Conservation (phyloP, 2,113 vertebrate genomes). For the Poeciliopsis retropinna region DNA sequence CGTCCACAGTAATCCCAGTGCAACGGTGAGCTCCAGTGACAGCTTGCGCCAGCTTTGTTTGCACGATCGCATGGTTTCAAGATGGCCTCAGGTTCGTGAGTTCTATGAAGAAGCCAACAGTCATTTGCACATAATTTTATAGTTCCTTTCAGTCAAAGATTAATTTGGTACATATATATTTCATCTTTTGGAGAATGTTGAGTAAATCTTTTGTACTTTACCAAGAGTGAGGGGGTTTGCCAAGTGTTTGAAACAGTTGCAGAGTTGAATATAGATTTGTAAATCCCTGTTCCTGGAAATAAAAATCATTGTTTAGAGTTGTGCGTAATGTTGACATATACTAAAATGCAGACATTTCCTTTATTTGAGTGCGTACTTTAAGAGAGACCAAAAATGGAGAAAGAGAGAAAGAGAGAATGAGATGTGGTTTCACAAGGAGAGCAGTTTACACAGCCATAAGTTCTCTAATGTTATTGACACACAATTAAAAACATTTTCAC, state of each 20-base stretch:
- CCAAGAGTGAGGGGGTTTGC: not conserved
- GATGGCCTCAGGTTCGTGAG: not conserved
- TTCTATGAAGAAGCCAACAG: not conserved
- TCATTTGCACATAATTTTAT: not conserved
- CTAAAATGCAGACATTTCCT: too few relatives aligned
- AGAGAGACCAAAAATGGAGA: too few relatives aligned
- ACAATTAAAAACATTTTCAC: too few relatives aligned
- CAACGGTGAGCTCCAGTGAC: conserved; percentile 1
- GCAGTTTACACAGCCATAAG: too few relatives aligned
- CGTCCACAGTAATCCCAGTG: conserved; percentile 31
- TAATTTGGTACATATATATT: not conserved
- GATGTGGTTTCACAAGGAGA: too few relatives aligned
- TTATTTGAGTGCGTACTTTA: too few relatives aligned
- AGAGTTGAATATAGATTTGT: too few relatives aligned
- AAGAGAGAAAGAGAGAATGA: too few relatives aligned
- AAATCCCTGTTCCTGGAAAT: too few relatives aligned
- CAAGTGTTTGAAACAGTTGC: not conserved
- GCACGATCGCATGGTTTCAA: conserved; percentile 4
- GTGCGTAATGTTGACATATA: too few relatives aligned
- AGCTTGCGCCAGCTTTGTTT: rapidly evolving
- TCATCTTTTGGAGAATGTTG: not conserved
- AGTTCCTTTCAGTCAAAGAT: not conserved
- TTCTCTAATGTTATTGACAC: too few relatives aligned
- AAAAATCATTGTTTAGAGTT: too few relatives aligned
- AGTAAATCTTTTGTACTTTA: not conserved